These are phyloP conservation scores for Drosophila mojavensis DNA, from an alignment of 1,140 invertebrate species.

Conservation along the genomic window DNA sequence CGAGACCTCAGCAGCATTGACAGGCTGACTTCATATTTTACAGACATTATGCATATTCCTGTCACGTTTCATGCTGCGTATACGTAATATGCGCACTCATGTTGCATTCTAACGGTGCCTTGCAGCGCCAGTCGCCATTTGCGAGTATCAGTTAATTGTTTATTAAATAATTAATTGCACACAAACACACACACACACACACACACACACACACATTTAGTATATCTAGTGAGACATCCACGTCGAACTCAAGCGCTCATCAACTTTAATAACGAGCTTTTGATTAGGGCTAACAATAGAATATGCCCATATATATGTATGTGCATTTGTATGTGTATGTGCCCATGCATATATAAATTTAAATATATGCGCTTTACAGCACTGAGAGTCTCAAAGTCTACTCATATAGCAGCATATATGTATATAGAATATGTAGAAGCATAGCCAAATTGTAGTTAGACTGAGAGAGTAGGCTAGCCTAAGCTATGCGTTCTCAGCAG, in stretches of 20 bases:
- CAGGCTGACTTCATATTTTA: background rate
- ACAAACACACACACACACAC: constrained; percentile 20
- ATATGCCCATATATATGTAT: background rate
- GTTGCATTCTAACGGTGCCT: constrained; percentile 70
- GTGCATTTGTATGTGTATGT: background rate
- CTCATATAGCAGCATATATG: too few species aligned
- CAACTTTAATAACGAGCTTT: constrained; percentile 69
- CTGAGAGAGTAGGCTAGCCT: too few species aligned
- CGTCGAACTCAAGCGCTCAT: constrained; percentile 17
- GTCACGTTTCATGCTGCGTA: constrained; percentile 29
- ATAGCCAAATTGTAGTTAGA: too few species aligned
- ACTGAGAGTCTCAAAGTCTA: too few species aligned
- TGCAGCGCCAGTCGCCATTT: constrained; percentile 40
- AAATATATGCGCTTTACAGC: background rate
- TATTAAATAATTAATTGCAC: constrained; percentile 75
- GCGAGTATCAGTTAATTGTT: constrained; percentile 67
- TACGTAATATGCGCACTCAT: constrained; percentile 43
- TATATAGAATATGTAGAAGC: too few species aligned
- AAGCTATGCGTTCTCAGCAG: too few species aligned
- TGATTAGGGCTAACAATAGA: constrained; percentile 45
- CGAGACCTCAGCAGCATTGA: too few species aligned
- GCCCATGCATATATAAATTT: too few species aligned
- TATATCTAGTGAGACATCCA: constrained; percentile 28
- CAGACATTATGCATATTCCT: background rate
- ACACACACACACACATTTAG: background rate